Conservation (phyloP, 2,888 invertebrate species). For the Torymus tubicola region DNA sequence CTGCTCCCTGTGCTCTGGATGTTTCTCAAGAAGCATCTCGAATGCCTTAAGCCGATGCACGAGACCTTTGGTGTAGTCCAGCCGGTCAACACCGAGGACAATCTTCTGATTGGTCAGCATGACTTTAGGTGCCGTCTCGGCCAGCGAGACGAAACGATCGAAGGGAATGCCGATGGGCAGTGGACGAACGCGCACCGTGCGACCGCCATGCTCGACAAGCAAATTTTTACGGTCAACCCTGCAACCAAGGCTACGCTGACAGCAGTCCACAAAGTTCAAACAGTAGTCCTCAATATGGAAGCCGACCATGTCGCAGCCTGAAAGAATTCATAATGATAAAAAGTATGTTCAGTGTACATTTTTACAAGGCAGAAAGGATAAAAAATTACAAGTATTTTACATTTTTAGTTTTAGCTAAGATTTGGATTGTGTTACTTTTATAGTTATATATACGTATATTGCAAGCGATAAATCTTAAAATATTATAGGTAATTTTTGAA, state of each 20-base stretch:
- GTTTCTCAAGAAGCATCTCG: slow-evolving; percentile 87
- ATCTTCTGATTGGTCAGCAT: slow-evolving; percentile 87
- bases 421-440: no score
- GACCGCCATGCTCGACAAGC: slow-evolving; percentile 90
- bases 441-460: no score
- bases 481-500: no score
- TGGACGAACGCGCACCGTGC: slow-evolving; percentile 89
- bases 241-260: slow-evolving; percentile 90
- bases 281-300: slow-evolving; percentile 95
- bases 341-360: no score
- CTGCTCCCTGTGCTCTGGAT: slow-evolving; percentile 91
- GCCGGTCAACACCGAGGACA: slow-evolving; percentile 90
- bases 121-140: slow-evolving; percentile 81
- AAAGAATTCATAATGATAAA: neutral
- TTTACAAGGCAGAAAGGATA: no score
- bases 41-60: slow-evolving; percentile 90
- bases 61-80: slow-evolving; percentile 94
- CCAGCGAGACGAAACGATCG: slow-evolving; percentile 89
- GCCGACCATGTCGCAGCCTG: slow-evolving; percentile 94
- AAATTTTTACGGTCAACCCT: slow-evolving; percentile 92
- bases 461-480: no score
- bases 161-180: slow-evolving; percentile 94
- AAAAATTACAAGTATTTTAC: no score
- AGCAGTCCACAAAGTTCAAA: slow-evolving; percentile 93
- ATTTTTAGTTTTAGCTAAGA: no score